Evolutionary conservation across 2,797 vertebrate genomes (phyloP).

Genomic region (Chelidonichthys spinosus): DNA sequence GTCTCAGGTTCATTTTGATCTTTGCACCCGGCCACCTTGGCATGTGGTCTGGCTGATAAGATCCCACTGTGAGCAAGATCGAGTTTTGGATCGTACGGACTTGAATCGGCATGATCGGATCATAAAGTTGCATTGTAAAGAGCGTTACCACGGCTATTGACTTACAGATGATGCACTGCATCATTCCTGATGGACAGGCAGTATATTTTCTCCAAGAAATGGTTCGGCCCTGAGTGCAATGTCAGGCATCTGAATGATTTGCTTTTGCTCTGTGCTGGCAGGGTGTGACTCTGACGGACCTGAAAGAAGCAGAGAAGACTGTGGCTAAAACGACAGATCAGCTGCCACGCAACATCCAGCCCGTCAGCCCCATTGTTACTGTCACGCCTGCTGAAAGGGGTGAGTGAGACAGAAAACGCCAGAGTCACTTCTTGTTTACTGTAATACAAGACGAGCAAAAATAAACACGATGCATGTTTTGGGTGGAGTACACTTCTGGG

Average conservation of each 20-base stretch:
- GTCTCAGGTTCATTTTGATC: no score
- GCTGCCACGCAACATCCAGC: slow-evolving; percentile 74
- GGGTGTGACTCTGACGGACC: slow-evolving; percentile 92
- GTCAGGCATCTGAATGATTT: not conserved
- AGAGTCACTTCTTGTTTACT: slow-evolving; percentile 5
- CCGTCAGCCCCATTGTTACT: slow-evolving; percentile 83
- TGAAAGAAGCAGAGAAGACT: slow-evolving; percentile 91
- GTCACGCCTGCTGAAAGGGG: slow-evolving; percentile 83
- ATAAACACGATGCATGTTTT: not conserved
- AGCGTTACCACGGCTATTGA: no score
- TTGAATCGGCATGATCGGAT: not conserved
- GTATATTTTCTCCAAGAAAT: not conserved
- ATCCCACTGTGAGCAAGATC: no score
- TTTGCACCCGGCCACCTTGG: no score
- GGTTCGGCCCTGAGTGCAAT: not conserved
- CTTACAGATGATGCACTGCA: not conserved
- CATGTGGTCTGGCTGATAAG: no score
- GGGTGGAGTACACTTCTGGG: slow-evolving; percentile 29
- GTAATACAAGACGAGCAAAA: not conserved
- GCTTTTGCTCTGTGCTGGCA: slow-evolving; percentile 56
- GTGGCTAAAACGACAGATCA: slow-evolving; percentile 69
- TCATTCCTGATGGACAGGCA: not conserved
- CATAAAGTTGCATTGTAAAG: no score
- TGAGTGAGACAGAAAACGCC: slow-evolving; percentile 52
- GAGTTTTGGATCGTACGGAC: not conserved